Base-by-base conservation (phyloP, 2,888 invertebrate species). In the Liposcelis brunnea region DNA sequence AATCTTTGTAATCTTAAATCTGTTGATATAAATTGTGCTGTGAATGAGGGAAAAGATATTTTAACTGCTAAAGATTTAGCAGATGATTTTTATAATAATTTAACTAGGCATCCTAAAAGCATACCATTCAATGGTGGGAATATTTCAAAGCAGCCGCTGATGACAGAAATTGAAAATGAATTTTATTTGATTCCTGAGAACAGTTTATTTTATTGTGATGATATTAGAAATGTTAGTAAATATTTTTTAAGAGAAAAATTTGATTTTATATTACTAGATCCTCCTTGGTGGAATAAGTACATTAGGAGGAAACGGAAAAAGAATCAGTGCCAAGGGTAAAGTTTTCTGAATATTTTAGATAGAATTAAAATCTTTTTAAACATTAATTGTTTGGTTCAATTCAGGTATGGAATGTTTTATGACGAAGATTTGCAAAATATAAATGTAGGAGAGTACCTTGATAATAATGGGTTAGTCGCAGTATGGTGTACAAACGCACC, bases 241-340 rank as follows among this genome's bases (percentile, higher is more conserved):
- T 63, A 74, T 38, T 54, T 61, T 19, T 62, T 66, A 47, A 63
- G 66, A 6, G 59, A 60, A 46, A 67, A 66, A 48, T 94, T 73
- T 68, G 84, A 93, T 61, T 66, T 91, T 44, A 71, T 97, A 43
- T 64, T 94, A 14, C 67, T 93, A 52, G 97, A 97, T 67, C 95
- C 95, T 31, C 94, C 95, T 0, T 97, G 95, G 95, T 78, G 80
- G 70, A 95, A 95, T 60, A 91, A 90, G 63, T 93, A 86, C 50
- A 87, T 94, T 40, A 74, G 87, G 55, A 72, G 95, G 49, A 69
- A 81, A 57, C 81, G 78, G 56, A 67, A 66, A 53, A 71, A 70
- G 47, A 70, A 70, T 12, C 5, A 40, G 7, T 6, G 16, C 8
- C 32, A 34, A 32, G 18, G 15, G 12, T 15, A 8, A 14, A 36